Evolutionary conservation across 2,888 invertebrate genomes (phyloP).

Genomic region (Listrodromus nycthemerus): DNA sequence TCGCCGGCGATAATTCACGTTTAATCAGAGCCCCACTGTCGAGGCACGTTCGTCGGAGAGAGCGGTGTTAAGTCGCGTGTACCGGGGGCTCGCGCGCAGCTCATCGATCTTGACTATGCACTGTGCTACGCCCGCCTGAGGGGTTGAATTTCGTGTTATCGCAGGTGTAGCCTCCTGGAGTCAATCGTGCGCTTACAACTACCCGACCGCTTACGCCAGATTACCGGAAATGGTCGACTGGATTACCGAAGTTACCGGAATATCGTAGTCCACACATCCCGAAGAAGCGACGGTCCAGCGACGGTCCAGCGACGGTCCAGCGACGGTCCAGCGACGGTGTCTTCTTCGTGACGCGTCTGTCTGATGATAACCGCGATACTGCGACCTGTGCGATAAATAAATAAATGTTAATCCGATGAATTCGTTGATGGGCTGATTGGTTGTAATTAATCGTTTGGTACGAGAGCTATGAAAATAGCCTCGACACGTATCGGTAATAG

Average conservation of each 20-base stretch:
- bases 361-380: no score
- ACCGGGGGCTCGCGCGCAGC: conserved; percentile 23
- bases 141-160: conserved; percentile 46
- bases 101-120: conserved; percentile 43
- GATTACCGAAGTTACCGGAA: conserved; percentile 72
- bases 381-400: background rate
- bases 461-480: no score
- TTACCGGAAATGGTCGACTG: conserved; percentile 72
- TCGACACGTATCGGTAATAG: background rate
- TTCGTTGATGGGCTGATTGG: no score
- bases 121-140: background rate
- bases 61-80: conserved; percentile 53
- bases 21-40: conserved; percentile 49
- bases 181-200: conserved; percentile 71
- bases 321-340: background rate
- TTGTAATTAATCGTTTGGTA: no score
- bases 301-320: background rate
- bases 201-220: conserved; percentile 74
- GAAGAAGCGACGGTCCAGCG: background rate
- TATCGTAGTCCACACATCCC: conserved; percentile 35
- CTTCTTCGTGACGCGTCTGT: no score
- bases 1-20: conserved; percentile 57
- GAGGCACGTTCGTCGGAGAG: conserved; percentile 31
- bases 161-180: conserved; percentile 77
- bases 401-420: background rate